Conservation (phyloP, 2,888 invertebrate species). For the Oscheius sp. region DNA sequence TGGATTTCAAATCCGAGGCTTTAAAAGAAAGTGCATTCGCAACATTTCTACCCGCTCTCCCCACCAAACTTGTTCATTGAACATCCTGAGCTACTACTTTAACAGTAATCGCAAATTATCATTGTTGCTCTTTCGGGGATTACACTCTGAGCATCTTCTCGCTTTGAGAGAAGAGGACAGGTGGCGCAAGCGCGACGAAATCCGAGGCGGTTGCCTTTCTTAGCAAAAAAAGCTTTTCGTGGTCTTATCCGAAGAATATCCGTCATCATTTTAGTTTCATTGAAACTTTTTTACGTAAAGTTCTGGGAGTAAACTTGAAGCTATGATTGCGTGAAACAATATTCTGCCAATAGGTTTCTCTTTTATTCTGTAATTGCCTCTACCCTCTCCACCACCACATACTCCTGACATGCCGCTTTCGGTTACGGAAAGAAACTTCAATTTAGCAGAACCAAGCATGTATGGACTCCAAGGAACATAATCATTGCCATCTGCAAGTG, state of each 20-base stretch:
- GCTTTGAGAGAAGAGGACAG: conserved; percentile 21
- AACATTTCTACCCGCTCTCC: background rate
- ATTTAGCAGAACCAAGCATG: background rate
- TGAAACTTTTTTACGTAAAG: too few relatives aligned
- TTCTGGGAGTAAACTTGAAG: too few relatives aligned
- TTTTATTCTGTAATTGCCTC: too few relatives aligned
- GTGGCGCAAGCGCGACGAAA: conserved; percentile 30
- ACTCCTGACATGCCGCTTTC: too few relatives aligned
- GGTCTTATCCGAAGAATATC: too few relatives aligned
- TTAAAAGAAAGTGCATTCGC: conserved; percentile 23
- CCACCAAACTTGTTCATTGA: too few relatives aligned
- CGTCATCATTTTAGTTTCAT: too few relatives aligned
- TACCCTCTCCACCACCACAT: too few relatives aligned
- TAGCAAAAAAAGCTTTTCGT: conserved; percentile 2
- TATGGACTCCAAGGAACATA: background rate
- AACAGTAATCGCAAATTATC: conserved; percentile 13
- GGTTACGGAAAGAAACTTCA: too few relatives aligned
- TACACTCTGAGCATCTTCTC: conserved; percentile 12
- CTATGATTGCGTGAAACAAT: too few relatives aligned
- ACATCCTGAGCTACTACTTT: background rate
- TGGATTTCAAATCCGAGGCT: conserved; percentile 14
- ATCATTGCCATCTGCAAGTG: background rate
- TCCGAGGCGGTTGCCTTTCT: conserved; percentile 29
- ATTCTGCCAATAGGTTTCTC: too few relatives aligned
- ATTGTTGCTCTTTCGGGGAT: conserved; percentile 15